Evolutionary conservation across 2,888 invertebrate species (phyloP), one percentile per base, ranked within the genome.

Genomic region (Scelioninae gen. 1): DNA sequence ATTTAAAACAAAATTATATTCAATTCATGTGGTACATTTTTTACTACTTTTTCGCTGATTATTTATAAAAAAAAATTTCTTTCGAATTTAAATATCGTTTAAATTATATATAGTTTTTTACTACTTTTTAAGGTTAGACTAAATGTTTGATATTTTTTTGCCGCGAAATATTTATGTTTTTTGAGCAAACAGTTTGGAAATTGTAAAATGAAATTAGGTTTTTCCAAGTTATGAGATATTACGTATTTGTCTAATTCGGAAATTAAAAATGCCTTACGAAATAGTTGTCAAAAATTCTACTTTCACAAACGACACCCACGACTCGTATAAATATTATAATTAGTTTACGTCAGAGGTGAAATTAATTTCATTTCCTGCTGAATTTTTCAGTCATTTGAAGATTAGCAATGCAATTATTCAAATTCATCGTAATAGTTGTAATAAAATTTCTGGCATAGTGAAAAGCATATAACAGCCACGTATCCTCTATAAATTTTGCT

Each of bases 271-370:
- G 58, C 8, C 9, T 40, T 43, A n/a, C 23, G 43, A 29, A 23
- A 23, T 13, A 23, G 15, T 60, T 43, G 1, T 43, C 0, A 43
- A 13, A 38, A 11, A 8, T n/a, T 31, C 40, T 8, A 53, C 65
- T 66, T 40, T 51, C 51, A 53, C 65, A 29, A 43, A 15, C 49
- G 23, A n/a, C 65, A 29, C 49, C 38, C 38, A 29, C 31, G 23
- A 16, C 38, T 3, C 13, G 11, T 13, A 29, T 43, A 13, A 58
- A 58, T 66, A 66, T 66, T 40, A 55, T 68, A 53, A 55, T 55
- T 55, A 43, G 55, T 55, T 68, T 68, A 55, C 66, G 66, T 68
- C 66, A 68, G 38, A 43, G 32, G 55, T 55, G 66, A 68, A 68
- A 65, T 51, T 65, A 55, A 68, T 68, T 55, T 29, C 43, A 55